Percentiles rank a stretch among this genome's conserved stretches.
Conservation (phyloP, 2,797 vertebrate genomes). For the Holocentrus rufus region DNA sequence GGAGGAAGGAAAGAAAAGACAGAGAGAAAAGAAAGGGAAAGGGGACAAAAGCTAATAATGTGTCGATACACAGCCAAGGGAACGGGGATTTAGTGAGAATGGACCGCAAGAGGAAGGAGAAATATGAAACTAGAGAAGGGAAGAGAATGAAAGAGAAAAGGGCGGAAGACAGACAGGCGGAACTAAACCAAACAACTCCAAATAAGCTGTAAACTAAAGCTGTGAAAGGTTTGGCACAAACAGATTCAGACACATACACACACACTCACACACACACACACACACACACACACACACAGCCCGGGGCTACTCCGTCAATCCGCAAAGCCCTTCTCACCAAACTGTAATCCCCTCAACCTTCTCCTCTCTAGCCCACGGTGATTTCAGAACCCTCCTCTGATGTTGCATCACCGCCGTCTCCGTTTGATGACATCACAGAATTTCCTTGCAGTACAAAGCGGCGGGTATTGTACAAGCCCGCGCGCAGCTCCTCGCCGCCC, state of each 20-base stretch:
- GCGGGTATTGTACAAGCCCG: constrained; percentile 34
- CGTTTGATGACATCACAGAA: constrained; percentile 69
- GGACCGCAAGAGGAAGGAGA: not conserved
- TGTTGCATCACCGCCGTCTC: constrained; percentile 70
- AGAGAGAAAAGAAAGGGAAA: not conserved
- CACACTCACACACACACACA: constrained; percentile 35
- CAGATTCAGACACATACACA: constrained; percentile 35
- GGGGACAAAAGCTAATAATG: not conserved
- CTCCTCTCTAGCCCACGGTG: constrained; percentile 54
- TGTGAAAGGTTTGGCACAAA: constrained; percentile 57
- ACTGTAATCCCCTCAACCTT: constrained; percentile 70
- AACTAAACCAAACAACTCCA: constrained; percentile 57
- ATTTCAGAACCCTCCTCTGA: constrained; percentile 69
- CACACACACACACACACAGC: constrained; percentile 37
- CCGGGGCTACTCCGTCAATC: constrained; percentile 61
- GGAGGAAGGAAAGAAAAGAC: not conserved
- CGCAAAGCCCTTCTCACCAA: constrained; percentile 62
- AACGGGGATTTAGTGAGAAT: not conserved
- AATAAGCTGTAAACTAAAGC: constrained; percentile 57
- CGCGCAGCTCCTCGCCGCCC: constrained; percentile 39
- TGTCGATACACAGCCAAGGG: not conserved
- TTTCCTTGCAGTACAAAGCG: constrained; percentile 63
- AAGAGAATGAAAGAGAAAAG: constrained; percentile 9
- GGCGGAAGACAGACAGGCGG: constrained; percentile 22
- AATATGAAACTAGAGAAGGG: not conserved